Evolutionary conservation across 2,797 vertebrate genomes (phyloP).

Genomic region (Mormyrops attenuatus): DNA sequence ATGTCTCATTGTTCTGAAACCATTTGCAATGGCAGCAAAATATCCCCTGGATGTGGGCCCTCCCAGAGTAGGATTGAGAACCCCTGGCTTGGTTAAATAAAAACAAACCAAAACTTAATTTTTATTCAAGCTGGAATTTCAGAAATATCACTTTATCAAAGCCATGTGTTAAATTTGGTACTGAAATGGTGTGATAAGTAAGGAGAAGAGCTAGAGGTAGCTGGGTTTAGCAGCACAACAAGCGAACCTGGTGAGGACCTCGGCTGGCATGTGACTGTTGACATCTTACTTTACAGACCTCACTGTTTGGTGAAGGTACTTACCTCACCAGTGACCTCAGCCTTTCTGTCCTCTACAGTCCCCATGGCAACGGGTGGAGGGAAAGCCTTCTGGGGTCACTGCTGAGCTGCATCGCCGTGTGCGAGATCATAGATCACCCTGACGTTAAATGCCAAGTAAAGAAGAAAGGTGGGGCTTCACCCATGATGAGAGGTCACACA

Average conservation of each 20-base stretch:
- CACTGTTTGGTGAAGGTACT: constrained; percentile 93
- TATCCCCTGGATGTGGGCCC: neutral
- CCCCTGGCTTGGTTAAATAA: neutral
- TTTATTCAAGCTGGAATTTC: neutral
- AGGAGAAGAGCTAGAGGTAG: neutral
- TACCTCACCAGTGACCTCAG: constrained; percentile 98
- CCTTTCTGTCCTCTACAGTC: constrained; percentile 93
- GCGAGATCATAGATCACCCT: constrained; percentile 94
- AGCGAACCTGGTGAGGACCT: neutral
- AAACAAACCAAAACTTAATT: neutral
- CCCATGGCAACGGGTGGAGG: constrained; percentile 81
- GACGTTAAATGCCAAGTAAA: constrained; percentile 95
- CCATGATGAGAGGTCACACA: neutral
- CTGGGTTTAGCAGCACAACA: neutral
- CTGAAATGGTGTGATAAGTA: neutral
- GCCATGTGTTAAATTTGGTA: neutral
- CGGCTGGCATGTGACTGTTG: neutral
- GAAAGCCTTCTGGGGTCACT: constrained; percentile 75
- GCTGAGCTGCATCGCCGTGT: constrained; percentile 91
- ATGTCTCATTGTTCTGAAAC: neutral
- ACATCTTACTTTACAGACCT: constrained; percentile 67
- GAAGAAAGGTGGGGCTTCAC: constrained; percentile 74
- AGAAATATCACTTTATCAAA: neutral
- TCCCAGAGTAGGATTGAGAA: neutral
- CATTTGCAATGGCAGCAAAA: neutral